Percentiles rank a stretch among this genome's conserved stretches.
Evolutionary conservation across 2,797 vertebrate genomes (phyloP).

Genomic region (Yasuhikotakia modesta): DNA sequence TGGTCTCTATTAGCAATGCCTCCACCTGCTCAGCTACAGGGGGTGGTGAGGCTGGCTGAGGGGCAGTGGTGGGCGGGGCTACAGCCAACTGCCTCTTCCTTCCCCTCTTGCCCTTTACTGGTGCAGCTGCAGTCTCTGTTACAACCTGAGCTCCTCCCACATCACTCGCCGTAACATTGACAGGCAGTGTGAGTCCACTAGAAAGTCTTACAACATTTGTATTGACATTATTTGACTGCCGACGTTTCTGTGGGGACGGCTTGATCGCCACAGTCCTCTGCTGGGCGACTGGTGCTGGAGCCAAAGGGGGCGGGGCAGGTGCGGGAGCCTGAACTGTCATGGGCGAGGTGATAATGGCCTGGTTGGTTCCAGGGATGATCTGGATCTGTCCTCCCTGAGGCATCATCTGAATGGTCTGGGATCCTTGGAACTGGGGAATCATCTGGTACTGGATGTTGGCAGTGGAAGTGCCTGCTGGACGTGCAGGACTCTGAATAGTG

Average conservation of each 20-base stretch:
- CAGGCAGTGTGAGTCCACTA: slow-evolving; percentile 81
- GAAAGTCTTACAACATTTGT: slow-evolving; percentile 80
- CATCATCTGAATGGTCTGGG: slow-evolving; percentile 87
- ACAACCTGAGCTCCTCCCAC: slow-evolving; percentile 76
- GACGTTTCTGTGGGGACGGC: slow-evolving; percentile 78
- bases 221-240: slow-evolving; percentile 59
- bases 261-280: slow-evolving; percentile 93
- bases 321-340: slow-evolving; percentile 74
- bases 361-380: slow-evolving; percentile 90
- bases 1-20: slow-evolving; percentile 92
- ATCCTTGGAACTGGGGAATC: slow-evolving; percentile 84
- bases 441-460: slow-evolving; percentile 90
- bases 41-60: slow-evolving; percentile 61
- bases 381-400: slow-evolving; percentile 92
- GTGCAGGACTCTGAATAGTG: slow-evolving; percentile 88
- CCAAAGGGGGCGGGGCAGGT: slow-evolving; percentile 61
- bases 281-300: slow-evolving; percentile 66
- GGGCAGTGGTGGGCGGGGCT: slow-evolving; percentile 38
- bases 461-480: slow-evolving; percentile 69
- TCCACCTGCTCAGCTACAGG: slow-evolving; percentile 87
- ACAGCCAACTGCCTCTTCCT: slow-evolving; percentile 80
- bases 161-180: slow-evolving; percentile 81
- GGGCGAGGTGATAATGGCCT: slow-evolving; percentile 85
- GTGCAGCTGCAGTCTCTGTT: slow-evolving; percentile 73
- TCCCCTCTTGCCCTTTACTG: slow-evolving; percentile 80